These are phyloP conservation scores for Crenuchus spilurus DNA, from an alignment of 2,797 vertebrate genomes.

Conservation along the genomic window DNA sequence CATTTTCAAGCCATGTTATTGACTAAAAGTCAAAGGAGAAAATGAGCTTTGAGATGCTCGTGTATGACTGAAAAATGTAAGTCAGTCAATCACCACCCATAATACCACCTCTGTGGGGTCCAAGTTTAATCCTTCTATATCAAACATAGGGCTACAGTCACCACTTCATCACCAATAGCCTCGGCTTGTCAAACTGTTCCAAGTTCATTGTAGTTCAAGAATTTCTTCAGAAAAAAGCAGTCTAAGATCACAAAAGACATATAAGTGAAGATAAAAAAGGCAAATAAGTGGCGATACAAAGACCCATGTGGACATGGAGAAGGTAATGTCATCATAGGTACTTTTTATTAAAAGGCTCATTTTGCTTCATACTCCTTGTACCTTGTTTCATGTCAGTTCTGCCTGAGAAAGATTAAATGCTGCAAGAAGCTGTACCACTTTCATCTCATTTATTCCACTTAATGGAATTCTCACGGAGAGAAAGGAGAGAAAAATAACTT, in stretches of 20 bases:
- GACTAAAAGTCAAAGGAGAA: constrained; percentile 39
- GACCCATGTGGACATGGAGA: not conserved
- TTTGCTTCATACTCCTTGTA: constrained; percentile 26
- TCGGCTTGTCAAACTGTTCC: not conserved
- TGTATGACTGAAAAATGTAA: constrained; percentile 34
- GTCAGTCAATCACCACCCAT: constrained; percentile 16
- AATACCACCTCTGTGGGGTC: not conserved
- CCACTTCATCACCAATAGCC: constrained; percentile 14
- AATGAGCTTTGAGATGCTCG: constrained; percentile 38
- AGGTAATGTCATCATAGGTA: constrained; percentile 14
- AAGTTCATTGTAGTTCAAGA: constrained; percentile 25
- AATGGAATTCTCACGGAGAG: constrained; percentile 28
- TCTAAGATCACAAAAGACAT: constrained; percentile 7
- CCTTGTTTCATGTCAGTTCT: constrained; percentile 23
- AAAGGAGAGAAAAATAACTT: constrained; percentile 17
- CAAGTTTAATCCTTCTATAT: constrained; percentile 22
- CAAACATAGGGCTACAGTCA: not conserved
- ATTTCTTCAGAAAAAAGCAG: constrained; percentile 3
- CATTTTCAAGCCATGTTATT: constrained; percentile 36
- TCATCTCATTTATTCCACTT: constrained; percentile 23
- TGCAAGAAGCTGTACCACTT: constrained; percentile 19
- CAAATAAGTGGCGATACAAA: not conserved
- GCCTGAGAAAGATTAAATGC: constrained; percentile 31
- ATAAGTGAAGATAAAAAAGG: constrained; percentile 21
- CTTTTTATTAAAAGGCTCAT: constrained; percentile 20